Base-by-base conservation (phyloP, 2,797 vertebrate genomes). In the Eidolon dupreanum region DNA sequence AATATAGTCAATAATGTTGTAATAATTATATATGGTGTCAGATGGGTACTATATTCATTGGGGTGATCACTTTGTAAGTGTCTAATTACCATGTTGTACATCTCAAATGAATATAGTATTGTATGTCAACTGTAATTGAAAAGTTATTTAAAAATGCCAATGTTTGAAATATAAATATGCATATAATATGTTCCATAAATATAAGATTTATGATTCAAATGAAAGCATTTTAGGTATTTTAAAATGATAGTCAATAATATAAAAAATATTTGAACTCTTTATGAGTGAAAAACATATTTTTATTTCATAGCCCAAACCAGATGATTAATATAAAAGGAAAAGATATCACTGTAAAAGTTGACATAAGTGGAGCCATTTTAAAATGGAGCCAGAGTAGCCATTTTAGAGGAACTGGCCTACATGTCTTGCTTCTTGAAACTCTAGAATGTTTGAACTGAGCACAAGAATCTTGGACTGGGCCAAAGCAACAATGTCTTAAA, bases 271-370 rank as follows among this genome's bases (percentile, higher is more conserved):
- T 93, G 53, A 93, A 57, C 4, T 84, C 57, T 81, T 92, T 53
- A 55, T 28, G 3, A 82, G 36, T 81, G 20, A 70, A 92, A 38
- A 78, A 86, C 46, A 15, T 88, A 84, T 19, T 79, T 96, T 71
- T 55, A 66, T 81, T 75, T 59, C 6, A 61, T 38, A 84, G 75
- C 49, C 38, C 19, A 79, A 90, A 70, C 15, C 28, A 49, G 28
- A 68, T 36, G 31, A 94, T 55, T 77, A 94, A 83, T 57, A 84
- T 84, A 84, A 95, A 93, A 84, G 33, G 13, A 68, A 65, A 28
- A 88, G 31, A 70, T 43, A 51, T 41, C 10, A 46, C n/a, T 46
- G 38, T 82, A 22, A 82, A 82, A 82, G 78, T 31, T 46, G 38
- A 46, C 78, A 41, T 63, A 46, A 63, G 55, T 41, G 38, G 28